Conservation (phyloP, 2,113 vertebrate species). For the Percopsis transmontana region DNA sequence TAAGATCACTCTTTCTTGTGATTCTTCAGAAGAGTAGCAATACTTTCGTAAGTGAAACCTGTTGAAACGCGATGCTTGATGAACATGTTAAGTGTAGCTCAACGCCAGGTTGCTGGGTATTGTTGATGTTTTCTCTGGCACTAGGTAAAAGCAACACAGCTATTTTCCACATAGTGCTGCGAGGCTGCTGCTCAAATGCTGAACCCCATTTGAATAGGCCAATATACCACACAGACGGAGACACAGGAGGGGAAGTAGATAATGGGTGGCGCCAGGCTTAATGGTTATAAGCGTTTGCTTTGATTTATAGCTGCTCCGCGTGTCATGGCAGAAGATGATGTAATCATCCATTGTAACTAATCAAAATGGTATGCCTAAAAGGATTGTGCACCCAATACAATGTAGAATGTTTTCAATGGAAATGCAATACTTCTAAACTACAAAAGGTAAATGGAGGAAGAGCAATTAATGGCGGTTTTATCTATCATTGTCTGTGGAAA, state of each 20-base stretch:
- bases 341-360: constrained; percentile 49
- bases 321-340: constrained; percentile 57
- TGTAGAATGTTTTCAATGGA: constrained; percentile 50
- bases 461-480: constrained; percentile 26
- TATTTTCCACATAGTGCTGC: constrained; percentile 38
- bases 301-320: constrained; percentile 61
- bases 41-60: too few species aligned
- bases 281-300: constrained; percentile 68
- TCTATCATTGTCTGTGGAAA: constrained; percentile 44
- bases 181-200: constrained; percentile 36
- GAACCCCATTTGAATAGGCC: constrained; percentile 22
- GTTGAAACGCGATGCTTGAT: background rate
- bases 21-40: too few species aligned
- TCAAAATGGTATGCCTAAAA: constrained; percentile 67
- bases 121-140: constrained; percentile 14
- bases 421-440: constrained; percentile 45
- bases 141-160: background rate
- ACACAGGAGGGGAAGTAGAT: constrained; percentile 12
- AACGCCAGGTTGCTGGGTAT: constrained; percentile 44
- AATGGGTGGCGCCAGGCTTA: constrained; percentile 29
- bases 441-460: constrained; percentile 31
- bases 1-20: too few species aligned
- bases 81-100: constrained; percentile 9
- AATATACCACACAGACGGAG: constrained; percentile 11
- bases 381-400: constrained; percentile 40